A percentile compares a stretch with the other conserved stretches of the same genome.
These are phyloP conservation scores for Cephus rjabovi DNA, from an alignment of 2,888 invertebrate genomes.

Conservation along the genomic window DNA sequence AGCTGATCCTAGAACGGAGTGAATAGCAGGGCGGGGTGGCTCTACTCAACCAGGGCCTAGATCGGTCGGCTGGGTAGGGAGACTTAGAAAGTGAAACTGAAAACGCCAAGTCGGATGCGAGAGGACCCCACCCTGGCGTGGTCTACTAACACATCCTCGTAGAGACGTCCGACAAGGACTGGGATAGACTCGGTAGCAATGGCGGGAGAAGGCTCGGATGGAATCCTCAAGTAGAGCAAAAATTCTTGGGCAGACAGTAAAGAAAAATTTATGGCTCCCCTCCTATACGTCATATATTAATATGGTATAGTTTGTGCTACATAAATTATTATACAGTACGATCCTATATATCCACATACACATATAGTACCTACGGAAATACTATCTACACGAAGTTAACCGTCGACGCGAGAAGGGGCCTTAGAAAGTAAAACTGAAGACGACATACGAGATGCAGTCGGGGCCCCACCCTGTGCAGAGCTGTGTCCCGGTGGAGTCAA, in stretches of 20 bases:
- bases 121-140: conserved; percentile 64
- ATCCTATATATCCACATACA: not conserved
- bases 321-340: not conserved
- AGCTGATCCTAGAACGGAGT: conserved; percentile 27
- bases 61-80: conserved; percentile 19
- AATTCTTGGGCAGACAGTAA: not conserved
- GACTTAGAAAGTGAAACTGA: conserved; percentile 60
- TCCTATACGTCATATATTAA: not conserved
- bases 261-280: not conserved
- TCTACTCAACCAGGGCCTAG: conserved; percentile 33
- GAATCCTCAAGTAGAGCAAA: not conserved
- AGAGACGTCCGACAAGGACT: not conserved
- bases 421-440: conserved; percentile 65
- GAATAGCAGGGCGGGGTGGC: conserved; percentile 40
- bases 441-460: conserved; percentile 44
- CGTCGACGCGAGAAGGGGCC: conserved; percentile 33
- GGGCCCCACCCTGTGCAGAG: conserved; percentile 57
- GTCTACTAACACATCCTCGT: conserved; percentile 41
- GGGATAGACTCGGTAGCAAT: not conserved
- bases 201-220: not conserved
- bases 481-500: conserved; percentile 21
- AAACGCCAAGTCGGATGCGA: conserved; percentile 63
- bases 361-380: not conserved
- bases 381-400: not conserved
- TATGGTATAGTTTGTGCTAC: not conserved